Conservation (phyloP, 2,797 vertebrate species). For the Sebastolobus altivelis region DNA sequence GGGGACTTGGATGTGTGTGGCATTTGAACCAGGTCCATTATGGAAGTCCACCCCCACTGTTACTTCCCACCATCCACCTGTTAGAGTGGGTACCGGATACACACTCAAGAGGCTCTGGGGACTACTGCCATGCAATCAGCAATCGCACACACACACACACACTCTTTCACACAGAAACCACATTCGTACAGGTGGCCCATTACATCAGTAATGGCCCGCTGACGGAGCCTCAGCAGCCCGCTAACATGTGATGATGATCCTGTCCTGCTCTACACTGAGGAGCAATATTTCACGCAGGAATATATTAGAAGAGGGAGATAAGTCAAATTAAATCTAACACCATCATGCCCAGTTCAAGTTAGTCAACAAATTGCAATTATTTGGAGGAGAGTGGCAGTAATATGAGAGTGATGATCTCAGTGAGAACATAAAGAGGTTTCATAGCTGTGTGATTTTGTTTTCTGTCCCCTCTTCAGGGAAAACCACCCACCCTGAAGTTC, state of each 20-base stretch:
- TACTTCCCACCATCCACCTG: conserved; percentile 63
- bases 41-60: conserved; percentile 34
- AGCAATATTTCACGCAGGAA: conserved; percentile 27
- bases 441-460: conserved; percentile 39
- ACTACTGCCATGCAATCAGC: conserved; percentile 45
- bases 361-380: conserved; percentile 32
- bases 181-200: conserved; percentile 67
- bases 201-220: conserved; percentile 68
- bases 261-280: conserved; percentile 30
- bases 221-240: conserved; percentile 49
- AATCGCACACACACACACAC: conserved; percentile 25
- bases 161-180: conserved; percentile 14
- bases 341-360: neutral
- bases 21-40: conserved; percentile 60
- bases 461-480: conserved; percentile 26
- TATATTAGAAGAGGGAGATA: neutral
- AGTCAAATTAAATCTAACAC: conserved; percentile 8
- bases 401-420: conserved; percentile 17
- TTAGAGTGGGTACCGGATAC: conserved; percentile 49
- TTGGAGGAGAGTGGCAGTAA: neutral
- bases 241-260: conserved; percentile 47
- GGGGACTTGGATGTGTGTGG: conserved; percentile 39
- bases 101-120: conserved; percentile 52
- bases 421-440: conserved; percentile 32
- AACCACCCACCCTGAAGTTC: conserved; percentile 35